These are phyloP conservation scores for Pelodytes ibericus DNA, from an alignment of 2,797 vertebrate species.

Conservation along the genomic window DNA sequence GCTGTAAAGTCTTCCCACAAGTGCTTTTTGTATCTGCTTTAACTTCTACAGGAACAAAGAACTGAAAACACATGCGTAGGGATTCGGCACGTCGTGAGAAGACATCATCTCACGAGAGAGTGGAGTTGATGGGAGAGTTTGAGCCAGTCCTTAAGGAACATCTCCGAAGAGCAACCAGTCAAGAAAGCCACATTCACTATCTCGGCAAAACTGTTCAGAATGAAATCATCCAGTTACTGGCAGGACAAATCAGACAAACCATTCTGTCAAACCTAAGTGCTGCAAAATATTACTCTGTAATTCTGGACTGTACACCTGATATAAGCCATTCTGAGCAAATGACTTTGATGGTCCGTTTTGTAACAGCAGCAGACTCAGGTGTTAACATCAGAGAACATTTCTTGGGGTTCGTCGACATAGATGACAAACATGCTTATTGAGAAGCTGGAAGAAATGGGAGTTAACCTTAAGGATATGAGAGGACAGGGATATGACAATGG, in stretches of 20 bases:
- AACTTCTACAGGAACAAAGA: too few species aligned
- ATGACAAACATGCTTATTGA: constrained; percentile 7
- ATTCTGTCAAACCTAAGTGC: constrained; percentile 2
- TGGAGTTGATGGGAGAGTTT: constrained; percentile 20
- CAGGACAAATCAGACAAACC: constrained; percentile 5
- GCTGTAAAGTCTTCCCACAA: too few species aligned
- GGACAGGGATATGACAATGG: constrained; percentile 23
- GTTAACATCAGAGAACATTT: constrained; percentile 12
- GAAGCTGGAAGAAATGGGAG: constrained; percentile 5
- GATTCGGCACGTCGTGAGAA: constrained; percentile 13
- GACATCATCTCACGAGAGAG: constrained; percentile 5
- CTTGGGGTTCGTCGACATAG: constrained; percentile 20
- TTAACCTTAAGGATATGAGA: constrained; percentile 11
- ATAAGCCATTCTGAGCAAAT: constrained; percentile 37
- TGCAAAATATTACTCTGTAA: constrained; percentile 8
- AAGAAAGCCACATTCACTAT: constrained; percentile 7
- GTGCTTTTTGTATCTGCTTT: too few species aligned
- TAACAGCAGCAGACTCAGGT: constrained; percentile 7
- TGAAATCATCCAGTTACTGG: constrained; percentile 11
- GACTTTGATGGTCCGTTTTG: constrained; percentile 30
- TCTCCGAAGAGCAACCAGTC: constrained; percentile 4
- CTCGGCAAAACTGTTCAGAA: constrained; percentile 1
- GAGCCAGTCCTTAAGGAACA: constrained; percentile 15
- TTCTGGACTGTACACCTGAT: constrained; percentile 32
- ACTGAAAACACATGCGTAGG: too few species aligned